Conservation (phyloP, 1,140 invertebrate species). For the Megalopta genalis region DNA sequence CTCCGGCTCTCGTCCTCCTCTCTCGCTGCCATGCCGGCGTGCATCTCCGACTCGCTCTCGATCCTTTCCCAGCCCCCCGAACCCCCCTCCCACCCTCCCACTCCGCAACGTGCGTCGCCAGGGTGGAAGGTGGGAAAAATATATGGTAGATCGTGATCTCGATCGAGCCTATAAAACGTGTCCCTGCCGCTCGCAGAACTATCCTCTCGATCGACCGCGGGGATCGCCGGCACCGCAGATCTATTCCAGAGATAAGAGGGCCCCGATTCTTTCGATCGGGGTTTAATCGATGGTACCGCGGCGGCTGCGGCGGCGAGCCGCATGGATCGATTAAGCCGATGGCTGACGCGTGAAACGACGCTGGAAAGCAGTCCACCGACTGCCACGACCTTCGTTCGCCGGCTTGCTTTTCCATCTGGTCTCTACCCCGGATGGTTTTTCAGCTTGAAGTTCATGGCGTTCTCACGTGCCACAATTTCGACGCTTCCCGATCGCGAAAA, state of each 20-base stretch:
- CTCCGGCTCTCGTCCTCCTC: slow-evolving; percentile 41
- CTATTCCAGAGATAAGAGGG: slow-evolving; percentile 49
- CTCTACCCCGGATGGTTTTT: background rate
- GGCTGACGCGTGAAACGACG: slow-evolving; percentile 8
- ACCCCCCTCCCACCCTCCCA: background rate
- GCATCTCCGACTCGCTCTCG: background rate
- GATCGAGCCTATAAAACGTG: slow-evolving; percentile 57
- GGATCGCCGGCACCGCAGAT: slow-evolving; percentile 34
- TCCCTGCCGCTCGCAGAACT: slow-evolving; percentile 35
- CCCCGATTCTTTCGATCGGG: slow-evolving; percentile 43
- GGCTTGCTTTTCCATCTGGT: slow-evolving; percentile 1
- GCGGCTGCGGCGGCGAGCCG: background rate
- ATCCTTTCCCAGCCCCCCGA: background rate
- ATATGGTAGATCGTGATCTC: slow-evolving; percentile 56
- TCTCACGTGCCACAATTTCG: slow-evolving; percentile 53
- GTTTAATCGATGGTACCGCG: slow-evolving; percentile 33
- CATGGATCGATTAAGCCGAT: slow-evolving; percentile 22
- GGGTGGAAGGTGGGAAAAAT: slow-evolving; percentile 46
- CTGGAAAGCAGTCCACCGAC: slow-evolving; percentile 6
- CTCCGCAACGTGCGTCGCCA: background rate
- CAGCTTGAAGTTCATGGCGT: slow-evolving; percentile 47
- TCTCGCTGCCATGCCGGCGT: background rate
- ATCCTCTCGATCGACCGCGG: slow-evolving; percentile 8
- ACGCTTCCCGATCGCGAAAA: background rate
- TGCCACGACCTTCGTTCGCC: background rate